Percentiles rank a stretch among this genome's conserved stretches.
Conservation (phyloP, 2,113 vertebrate species). For the Okapia johnstoni region DNA sequence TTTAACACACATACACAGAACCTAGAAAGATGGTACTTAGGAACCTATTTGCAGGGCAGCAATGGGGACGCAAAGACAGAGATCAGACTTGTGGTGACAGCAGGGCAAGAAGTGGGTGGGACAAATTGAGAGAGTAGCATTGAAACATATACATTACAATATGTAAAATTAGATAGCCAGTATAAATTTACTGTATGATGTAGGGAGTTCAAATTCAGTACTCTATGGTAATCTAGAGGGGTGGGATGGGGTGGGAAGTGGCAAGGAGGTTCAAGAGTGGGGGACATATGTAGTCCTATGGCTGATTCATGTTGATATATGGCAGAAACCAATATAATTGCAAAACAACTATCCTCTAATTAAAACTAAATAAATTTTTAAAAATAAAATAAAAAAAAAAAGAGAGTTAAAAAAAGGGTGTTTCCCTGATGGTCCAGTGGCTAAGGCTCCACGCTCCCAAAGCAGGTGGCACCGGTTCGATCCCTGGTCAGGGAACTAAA, state of each 20-base stretch:
- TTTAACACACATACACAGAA: no score
- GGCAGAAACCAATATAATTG: not conserved
- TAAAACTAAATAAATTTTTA: not conserved
- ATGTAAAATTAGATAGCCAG: not conserved
- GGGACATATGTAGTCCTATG: no score
- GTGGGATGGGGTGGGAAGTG: no score
- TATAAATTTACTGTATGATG: no score
- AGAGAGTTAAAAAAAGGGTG: not conserved
- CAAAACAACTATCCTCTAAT: not conserved
- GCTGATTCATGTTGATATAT: no score
- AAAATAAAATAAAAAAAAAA: not conserved
- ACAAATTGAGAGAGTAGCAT: not conserved
- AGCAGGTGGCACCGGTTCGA: not conserved
- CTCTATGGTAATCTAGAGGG: no score
- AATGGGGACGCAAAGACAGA: not conserved
- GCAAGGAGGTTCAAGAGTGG: no score
- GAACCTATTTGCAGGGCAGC: not conserved
- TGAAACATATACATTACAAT: not conserved
- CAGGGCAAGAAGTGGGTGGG: no score
- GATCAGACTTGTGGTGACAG: no score
- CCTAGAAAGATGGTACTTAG: not conserved
- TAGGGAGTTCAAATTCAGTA: no score
- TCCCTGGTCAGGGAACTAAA: no score
- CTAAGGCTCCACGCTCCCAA: not conserved
- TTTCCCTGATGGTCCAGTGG: not conserved